Conservation (phyloP, 1,140 invertebrate species). For the Zeugodacus cucurbitae region DNA sequence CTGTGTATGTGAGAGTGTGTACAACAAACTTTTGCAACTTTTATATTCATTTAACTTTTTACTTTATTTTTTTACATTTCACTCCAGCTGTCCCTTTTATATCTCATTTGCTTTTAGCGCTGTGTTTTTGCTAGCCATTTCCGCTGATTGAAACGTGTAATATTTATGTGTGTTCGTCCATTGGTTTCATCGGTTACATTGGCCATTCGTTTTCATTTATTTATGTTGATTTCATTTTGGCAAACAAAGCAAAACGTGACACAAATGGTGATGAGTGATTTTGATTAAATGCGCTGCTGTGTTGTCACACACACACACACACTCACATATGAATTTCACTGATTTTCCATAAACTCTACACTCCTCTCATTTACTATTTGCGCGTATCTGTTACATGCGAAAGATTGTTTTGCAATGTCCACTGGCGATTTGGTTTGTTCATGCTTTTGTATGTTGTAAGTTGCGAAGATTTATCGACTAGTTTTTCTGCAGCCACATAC, state of each 20-base stretch:
- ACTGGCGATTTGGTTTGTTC: background rate
- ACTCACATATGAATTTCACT: background rate
- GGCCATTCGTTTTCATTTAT: conserved; percentile 11
- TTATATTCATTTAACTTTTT: background rate
- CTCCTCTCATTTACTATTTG: background rate
- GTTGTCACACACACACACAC: background rate
- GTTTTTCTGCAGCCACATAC: background rate
- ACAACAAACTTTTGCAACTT: background rate
- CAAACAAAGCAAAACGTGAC: conserved; percentile 17
- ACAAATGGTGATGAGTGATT: conserved; percentile 6
- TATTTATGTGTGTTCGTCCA: background rate
- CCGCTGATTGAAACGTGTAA: background rate
- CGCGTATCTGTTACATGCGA: background rate
- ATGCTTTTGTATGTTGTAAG: background rate
- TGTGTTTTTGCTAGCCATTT: background rate
- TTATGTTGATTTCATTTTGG: conserved; percentile 18
- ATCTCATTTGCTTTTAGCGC: background rate
- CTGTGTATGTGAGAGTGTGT: no score
- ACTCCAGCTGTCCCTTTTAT: background rate
- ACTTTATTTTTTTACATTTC: background rate
- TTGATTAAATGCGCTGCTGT: background rate
- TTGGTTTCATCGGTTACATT: background rate
- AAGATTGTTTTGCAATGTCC: background rate
- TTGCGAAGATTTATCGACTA: background rate
- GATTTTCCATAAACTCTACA: background rate